Evolutionary conservation across 2,797 vertebrate species (phyloP), one percentile per base, ranked within the genome.

Genomic region (Catharus ustulatus): DNA sequence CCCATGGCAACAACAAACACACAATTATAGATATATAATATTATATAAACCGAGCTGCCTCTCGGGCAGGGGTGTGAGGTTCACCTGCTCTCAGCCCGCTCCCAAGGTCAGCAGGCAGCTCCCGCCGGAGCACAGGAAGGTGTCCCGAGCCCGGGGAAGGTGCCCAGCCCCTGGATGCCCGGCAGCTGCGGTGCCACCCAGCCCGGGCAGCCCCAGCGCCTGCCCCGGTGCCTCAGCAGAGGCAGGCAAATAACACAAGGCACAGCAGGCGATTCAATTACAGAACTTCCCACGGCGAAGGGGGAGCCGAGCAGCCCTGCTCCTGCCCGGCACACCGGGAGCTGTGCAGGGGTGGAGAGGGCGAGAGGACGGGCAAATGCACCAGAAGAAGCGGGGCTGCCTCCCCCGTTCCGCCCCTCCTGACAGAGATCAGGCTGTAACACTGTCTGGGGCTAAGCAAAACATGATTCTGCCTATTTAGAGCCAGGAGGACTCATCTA

Each of bases 1-100:
- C 96, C 98, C 98, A 98, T 98, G 97, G 97, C 97, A 98, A 98
- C 98, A 43, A 89, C 95, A 91, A 92, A 88, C 93, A 83, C 88
- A 93, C 89, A 75, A 95, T 93, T 90, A 93, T 7, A 89, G 84
- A 94, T 86, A 90, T 87, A 96, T 91, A 93, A 84, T 88, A 95
- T 93, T 87, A 97, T 95, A 96, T 75, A 94, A 94, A 95, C 34
- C 91, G n/a, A 89, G 87, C 10, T 21, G 83, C 93, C 64, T 92
- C 84, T 79, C 14, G 36, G 94, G 96, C 90, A 89, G 48, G 94
- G 95, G 84, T 52, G 85, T 2, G 49, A 55, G 52, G 63, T 91
- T 98, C 94, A 97, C 96, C 97, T 88, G 90, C 66, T 84, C 13
- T 1, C 58, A 87, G 68, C 40, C 59, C 20, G 30, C 26, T 29